phyloP scores from a whole-genome alignment of 2,888 invertebrate species.

The Chrysina gloriosa region DNA sequence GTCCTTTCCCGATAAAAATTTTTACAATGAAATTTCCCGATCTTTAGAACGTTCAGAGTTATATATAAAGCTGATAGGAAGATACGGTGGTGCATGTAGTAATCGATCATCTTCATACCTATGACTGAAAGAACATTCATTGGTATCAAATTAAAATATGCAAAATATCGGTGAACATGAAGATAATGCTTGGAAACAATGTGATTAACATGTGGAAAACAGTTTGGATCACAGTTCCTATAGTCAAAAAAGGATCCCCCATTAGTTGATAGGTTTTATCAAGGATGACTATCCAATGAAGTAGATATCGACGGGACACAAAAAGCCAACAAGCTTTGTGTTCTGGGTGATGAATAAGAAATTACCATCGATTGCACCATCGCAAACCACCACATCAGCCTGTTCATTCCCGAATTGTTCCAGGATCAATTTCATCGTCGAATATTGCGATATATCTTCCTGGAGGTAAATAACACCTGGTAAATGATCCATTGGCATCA shows the following conservation, averaged over 20 bases:
- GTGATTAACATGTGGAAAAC: neutral
- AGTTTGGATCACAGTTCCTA: too few species aligned
- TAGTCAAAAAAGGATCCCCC: too few species aligned
- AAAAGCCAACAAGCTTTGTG: too few species aligned
- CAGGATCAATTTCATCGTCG: constrained; percentile 24
- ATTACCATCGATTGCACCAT: constrained; percentile 41
- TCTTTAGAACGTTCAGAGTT: constrained; percentile 20
- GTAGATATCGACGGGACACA: too few species aligned
- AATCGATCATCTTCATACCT: constrained; percentile 32
- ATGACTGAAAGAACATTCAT: constrained; percentile 37
- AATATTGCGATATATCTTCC: constrained; percentile 34
- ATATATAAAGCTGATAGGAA: constrained; percentile 33
- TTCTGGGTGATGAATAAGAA: too few species aligned
- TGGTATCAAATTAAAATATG: too few species aligned
- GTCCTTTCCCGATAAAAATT: constrained; percentile 33
- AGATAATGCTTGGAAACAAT: too few species aligned
- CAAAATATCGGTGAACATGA: too few species aligned
- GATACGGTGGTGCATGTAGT: constrained; percentile 35
- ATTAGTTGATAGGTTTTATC: too few species aligned
- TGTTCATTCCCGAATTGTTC: constrained; percentile 27
- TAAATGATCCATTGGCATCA: constrained; percentile 33
- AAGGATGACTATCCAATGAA: too few species aligned
- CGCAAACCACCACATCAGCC: constrained; percentile 33
- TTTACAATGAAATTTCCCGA: constrained; percentile 30
- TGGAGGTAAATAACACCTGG: constrained; percentile 34